Base-by-base conservation (phyloP, 2,888 invertebrate species). In the Amphipoea lucens region DNA sequence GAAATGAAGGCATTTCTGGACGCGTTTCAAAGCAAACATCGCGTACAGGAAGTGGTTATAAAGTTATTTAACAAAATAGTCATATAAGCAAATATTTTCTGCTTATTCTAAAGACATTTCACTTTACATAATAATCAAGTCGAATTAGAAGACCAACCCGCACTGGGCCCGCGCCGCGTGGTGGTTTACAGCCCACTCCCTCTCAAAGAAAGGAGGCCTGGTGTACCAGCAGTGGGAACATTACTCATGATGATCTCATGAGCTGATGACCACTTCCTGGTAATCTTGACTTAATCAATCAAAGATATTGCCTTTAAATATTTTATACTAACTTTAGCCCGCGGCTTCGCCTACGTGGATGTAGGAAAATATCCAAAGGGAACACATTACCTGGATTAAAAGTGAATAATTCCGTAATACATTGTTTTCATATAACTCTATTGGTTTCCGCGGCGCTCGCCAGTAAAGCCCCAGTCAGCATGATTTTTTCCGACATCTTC, bases 1-100 rank as follows among this genome's bases (percentile, higher is more conserved):
- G 63, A 57, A 76, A 80, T 84, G 54, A 72, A 83, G 74, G 42
- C 76, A 82, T 78, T 81, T 79, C 74, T 87, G 87, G 81, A 83
- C 42, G 60, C 63, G 48, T 77, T 79, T 85, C 87, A 85, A 84
- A 76, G 75, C 36, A 77, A 68, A 78, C 40, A 79, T 67, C 20
- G n/a, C 57, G 54, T 62, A 76, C 23, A 68, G 73, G 87, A 78
- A 87, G 45, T 57, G 23, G 42, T 73, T 69, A 67, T 67, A 45
- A 72, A 63, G 54, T 74, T 68, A 78, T 87, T 79, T 20, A 60
- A 65, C 9, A 29, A 29, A 62, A 51, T 1, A 63, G 7, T 29
- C 9, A 70, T 11, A 12, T 0, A 48, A 12, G 29, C n/a, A 23
- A 70, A 54, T 11, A 17, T 17, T 45, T 29, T 51, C 23, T 14